Base-by-base conservation (phyloP, 2,888 invertebrate genomes). In the Caenorhabditis sp. region DNA sequence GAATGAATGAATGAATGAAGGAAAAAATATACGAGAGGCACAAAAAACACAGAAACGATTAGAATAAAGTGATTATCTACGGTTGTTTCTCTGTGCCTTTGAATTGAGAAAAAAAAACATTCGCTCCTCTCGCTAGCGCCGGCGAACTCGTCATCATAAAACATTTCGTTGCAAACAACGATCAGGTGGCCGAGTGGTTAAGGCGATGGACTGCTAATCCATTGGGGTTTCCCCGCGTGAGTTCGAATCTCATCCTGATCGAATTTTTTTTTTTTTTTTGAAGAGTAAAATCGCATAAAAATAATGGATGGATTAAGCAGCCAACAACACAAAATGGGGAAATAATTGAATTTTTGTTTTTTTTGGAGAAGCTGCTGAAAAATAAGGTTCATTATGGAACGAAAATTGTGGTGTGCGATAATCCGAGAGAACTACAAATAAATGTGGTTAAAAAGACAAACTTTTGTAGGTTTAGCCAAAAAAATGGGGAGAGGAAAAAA, bases 131-230 rank as follows among this genome's bases (percentile, higher is more conserved):
- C 84, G 84, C 84, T 84, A 83, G 82, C 83, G 84, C 84, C 83
- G 83, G 84, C n/a, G n/a, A n/a, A n/a, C n/a, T n/a, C n/a, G n/a
- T n/a, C n/a, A n/a, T n/a, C n/a, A n/a, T n/a, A n/a, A n/a, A n/a
- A n/a, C n/a, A n/a, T n/a, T n/a, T n/a, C n/a, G n/a, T n/a, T n/a
- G n/a, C n/a, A n/a, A n/a, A n/a, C n/a, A 43, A 14, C 17, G 81
- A 81, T 81, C 82, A 83, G 82, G 84, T 86, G 86, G 86, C 86
- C 86, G 86, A 86, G 86, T 86, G 86, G 86, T 86, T 86, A 86
- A 86, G 86, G 86, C 86, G 86, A 83, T 85, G 86, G 86, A 86
- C 86, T 86, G 86, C 86, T 86, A 86, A 86, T 86, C 86, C 86
- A 85, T 83, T 86, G 86, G 84, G 86, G 79, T 84, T 82, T 84